phyloP scores from a whole-genome alignment of 2,113 vertebrate species.

The Muntiacus muntjak region DNA sequence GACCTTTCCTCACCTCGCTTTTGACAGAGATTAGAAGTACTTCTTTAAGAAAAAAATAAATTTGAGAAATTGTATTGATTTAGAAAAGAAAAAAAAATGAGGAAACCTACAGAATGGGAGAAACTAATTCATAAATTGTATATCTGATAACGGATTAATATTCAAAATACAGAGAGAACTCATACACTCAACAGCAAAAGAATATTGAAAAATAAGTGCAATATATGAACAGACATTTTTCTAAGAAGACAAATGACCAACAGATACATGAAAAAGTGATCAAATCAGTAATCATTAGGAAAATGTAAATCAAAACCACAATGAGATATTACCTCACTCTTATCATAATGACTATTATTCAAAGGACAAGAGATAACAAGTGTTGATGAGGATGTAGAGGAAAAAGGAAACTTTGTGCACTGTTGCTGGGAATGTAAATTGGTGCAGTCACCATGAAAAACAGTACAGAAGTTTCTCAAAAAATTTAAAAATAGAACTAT shows the following conservation, averaged over 20 bases:
- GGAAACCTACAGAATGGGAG: background rate
- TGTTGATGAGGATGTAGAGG: background rate
- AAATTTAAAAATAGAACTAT: background rate
- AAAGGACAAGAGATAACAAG: background rate
- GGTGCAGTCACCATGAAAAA: background rate
- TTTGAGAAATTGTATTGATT: constrained; percentile 86
- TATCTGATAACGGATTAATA: background rate
- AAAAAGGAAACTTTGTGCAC: background rate
- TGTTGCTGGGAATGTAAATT: background rate
- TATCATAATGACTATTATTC: background rate
- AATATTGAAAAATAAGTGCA: background rate
- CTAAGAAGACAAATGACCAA: background rate
- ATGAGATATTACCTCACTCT: background rate
- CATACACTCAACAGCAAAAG: background rate
- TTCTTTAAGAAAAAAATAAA: constrained; percentile 87
- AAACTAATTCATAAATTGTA: background rate
- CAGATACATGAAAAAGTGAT: background rate
- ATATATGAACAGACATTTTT: background rate
- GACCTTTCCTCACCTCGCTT: constrained; percentile 83
- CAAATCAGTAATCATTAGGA: background rate
- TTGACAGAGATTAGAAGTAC: constrained; percentile 89
- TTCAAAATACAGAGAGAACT: background rate
- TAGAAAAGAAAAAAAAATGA: constrained; percentile 74
- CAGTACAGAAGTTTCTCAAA: background rate
- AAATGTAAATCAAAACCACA: background rate